These are phyloP conservation scores for Trichomycterus rosablanca DNA, from an alignment of 2,113 vertebrate genomes.

Conservation along the genomic window DNA sequence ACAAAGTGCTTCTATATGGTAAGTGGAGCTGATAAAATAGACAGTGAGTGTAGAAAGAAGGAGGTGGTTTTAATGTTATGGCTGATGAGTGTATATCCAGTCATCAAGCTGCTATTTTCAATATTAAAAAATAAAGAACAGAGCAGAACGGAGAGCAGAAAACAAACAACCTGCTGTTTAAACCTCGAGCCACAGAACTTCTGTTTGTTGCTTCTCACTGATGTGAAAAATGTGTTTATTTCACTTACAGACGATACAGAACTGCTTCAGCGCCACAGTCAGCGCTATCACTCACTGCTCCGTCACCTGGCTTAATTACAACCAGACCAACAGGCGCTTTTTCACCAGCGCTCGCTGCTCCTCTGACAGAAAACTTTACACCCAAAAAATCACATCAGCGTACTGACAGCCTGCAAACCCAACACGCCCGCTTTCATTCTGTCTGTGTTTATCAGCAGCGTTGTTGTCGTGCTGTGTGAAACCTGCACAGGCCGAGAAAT, in stretches of 20 bases:
- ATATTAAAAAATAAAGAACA: too few species aligned
- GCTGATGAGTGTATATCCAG: too few species aligned
- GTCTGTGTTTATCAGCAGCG: too few species aligned
- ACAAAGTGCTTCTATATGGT: too few species aligned
- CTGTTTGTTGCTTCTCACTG: slow-evolving; percentile 22
- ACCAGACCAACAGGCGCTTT: slow-evolving; percentile 12
- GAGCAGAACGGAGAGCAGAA: not conserved
- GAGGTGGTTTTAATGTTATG: too few species aligned
- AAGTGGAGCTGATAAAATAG: too few species aligned
- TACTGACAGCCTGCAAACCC: not conserved
- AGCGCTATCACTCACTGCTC: slow-evolving; percentile 12
- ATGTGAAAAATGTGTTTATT: slow-evolving; percentile 34
- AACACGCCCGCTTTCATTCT: too few species aligned
- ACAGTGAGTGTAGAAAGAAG: too few species aligned
- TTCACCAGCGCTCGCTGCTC: not conserved
- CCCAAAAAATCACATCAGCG: slow-evolving; percentile 2
- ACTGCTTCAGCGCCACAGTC: slow-evolving; percentile 18
- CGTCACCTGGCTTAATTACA: not conserved
- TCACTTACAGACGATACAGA: slow-evolving; percentile 26
- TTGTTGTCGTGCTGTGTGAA: too few species aligned
- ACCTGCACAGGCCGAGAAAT: slow-evolving; percentile 19
- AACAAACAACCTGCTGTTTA: slow-evolving; percentile 14
- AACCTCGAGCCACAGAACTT: slow-evolving; percentile 24
- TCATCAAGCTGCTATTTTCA: too few species aligned
- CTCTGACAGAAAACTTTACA: not conserved